A percentile compares a stretch with the other conserved stretches of the same genome.
Evolutionary conservation across 1,140 invertebrate genomes (phyloP).

Genomic region (Saccostrea glomerata): DNA sequence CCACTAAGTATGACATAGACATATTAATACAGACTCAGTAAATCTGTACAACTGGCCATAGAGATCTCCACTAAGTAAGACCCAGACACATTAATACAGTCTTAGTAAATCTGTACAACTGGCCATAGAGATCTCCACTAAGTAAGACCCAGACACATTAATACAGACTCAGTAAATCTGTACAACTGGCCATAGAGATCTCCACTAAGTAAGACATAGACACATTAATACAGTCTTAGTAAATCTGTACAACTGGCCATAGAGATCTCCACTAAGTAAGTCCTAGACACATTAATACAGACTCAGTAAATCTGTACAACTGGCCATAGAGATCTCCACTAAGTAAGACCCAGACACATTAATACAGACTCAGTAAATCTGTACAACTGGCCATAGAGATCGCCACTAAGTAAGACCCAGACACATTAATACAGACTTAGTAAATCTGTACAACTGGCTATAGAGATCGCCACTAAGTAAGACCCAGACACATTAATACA

Average conservation of each 20-base stretch:
- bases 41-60: conserved; percentile 77
- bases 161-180: conserved; percentile 76
- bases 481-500: conserved; percentile 58
- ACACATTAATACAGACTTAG: conserved; percentile 69
- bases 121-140: conserved; percentile 78
- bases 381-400: conserved; percentile 78
- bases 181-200: conserved; percentile 78
- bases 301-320: conserved; percentile 76
- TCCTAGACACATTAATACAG: conserved; percentile 60
- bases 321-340: conserved; percentile 78
- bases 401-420: conserved; percentile 71
- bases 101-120: conserved; percentile 76
- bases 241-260: conserved; percentile 78
- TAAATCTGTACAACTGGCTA: conserved; percentile 77
- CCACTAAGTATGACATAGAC: conserved; percentile 70
- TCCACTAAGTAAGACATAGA: conserved; percentile 70
- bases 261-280: conserved; percentile 77
- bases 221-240: conserved; percentile 69
- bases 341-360: conserved; percentile 62
- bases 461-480: conserved; percentile 77
- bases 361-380: conserved; percentile 75
- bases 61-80: conserved; percentile 77
- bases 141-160: conserved; percentile 57
- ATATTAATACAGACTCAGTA: conserved; percentile 71
- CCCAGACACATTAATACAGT: conserved; percentile 61